Percentiles rank a stretch among this genome's conserved stretches.
Evolutionary conservation across 1,140 invertebrate genomes (phyloP).

Genomic region (Drosophila neocordata): DNA sequence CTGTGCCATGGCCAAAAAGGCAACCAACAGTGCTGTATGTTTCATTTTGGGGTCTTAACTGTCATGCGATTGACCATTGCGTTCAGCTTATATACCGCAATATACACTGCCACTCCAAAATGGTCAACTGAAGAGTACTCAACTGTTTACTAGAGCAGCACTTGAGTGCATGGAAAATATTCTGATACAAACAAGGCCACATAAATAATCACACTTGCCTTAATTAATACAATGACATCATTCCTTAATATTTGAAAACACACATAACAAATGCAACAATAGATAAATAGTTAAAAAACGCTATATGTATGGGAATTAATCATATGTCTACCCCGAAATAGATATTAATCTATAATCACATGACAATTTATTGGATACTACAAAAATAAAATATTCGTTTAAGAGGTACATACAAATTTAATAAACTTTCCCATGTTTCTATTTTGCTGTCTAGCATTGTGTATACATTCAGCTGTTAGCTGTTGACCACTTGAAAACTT

Average conservation of each 20-base stretch:
- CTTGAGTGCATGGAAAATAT: slow-evolving; percentile 16
- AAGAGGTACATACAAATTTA: no score
- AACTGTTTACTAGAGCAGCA: slow-evolving; percentile 23
- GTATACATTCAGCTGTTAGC: background rate
- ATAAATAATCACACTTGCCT: background rate
- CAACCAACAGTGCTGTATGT: slow-evolving; percentile 50
- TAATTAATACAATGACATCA: background rate
- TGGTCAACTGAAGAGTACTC: slow-evolving; percentile 54
- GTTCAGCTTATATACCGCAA: slow-evolving; percentile 57
- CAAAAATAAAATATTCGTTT: no score
- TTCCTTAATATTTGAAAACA: background rate
- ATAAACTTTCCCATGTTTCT: background rate
- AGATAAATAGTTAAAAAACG: no score
- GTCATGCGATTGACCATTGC: slow-evolving; percentile 34
- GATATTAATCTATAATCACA: no score
- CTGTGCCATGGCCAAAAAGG: slow-evolving; percentile 28
- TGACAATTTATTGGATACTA: no score
- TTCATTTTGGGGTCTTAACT: slow-evolving; percentile 55
- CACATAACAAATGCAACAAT: background rate
- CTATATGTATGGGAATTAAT: background rate
- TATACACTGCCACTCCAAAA: slow-evolving; percentile 29
- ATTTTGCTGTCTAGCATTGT: background rate
- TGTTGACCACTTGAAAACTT: slow-evolving; percentile 4
- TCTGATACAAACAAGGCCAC: background rate
- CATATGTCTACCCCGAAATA: background rate